These are phyloP conservation scores for Hephaestus fuliginosus DNA, from an alignment of 2,797 vertebrate genomes.

Conservation along the genomic window DNA sequence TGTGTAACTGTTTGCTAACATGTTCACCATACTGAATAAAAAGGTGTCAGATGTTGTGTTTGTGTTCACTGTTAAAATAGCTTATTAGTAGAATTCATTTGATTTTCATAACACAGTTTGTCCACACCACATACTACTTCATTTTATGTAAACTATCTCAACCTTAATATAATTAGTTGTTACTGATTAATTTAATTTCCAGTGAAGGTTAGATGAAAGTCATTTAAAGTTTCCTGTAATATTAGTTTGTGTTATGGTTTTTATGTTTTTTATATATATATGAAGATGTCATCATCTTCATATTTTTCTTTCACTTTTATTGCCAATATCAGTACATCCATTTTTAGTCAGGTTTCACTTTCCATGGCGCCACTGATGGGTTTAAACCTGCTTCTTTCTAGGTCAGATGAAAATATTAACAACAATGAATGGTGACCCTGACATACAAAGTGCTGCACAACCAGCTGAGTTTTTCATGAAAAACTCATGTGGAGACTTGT, in stretches of 20 bases:
- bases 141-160: background rate
- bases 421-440: constrained; percentile 4
- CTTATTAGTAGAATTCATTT: background rate
- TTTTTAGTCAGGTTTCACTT: background rate
- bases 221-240: background rate
- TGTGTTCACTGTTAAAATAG: background rate
- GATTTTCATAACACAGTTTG: background rate
- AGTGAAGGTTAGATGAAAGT: background rate
- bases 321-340: background rate
- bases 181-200: background rate
- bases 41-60: too few species aligned
- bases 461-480: constrained; percentile 42
- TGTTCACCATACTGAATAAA: background rate
- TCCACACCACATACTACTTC: background rate
- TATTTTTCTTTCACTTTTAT: background rate
- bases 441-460: constrained; percentile 18
- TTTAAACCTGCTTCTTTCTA: constrained; percentile 28
- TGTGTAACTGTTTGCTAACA: background rate
- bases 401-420: constrained; percentile 51
- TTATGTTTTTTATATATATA: background rate
- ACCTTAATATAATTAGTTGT: too few species aligned
- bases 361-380: constrained; percentile 2
- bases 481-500: constrained; percentile 32
- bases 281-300: too few species aligned
- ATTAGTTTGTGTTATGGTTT: background rate